phyloP scores from a whole-genome alignment of 2,888 invertebrate species.

The Pyrrhosoma nymphula region DNA sequence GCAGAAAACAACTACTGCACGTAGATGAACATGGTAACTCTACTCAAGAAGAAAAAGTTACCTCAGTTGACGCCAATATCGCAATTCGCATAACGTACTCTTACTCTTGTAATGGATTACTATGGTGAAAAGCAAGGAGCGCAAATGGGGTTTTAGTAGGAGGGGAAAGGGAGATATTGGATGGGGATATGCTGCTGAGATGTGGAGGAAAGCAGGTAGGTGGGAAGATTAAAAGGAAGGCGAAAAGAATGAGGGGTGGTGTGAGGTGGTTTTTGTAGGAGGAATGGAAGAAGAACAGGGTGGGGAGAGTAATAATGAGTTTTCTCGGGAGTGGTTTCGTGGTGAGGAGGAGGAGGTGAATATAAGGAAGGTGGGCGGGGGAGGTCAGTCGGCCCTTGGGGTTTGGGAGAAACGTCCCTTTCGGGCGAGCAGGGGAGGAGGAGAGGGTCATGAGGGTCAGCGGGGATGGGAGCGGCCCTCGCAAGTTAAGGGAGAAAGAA shows the following conservation, averaged over 20 bases:
- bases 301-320: slow-evolving; percentile 38
- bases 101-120: too few relatives aligned
- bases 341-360: not conserved
- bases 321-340: slow-evolving; percentile 30
- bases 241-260: slow-evolving; percentile 10
- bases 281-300: slow-evolving; percentile 1
- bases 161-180: not conserved
- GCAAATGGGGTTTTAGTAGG: too few relatives aligned
- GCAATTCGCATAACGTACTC: too few relatives aligned
- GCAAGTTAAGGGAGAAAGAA: not conserved
- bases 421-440: not conserved
- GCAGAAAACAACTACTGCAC: too few relatives aligned
- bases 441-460: not conserved
- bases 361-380: not conserved
- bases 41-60: too few relatives aligned
- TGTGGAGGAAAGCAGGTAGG: not conserved
- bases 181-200: not conserved
- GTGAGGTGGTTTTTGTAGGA: not conserved
- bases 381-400: slow-evolving; percentile 35
- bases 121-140: too few relatives aligned
- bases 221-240: slow-evolving; percentile 33
- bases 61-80: too few relatives aligned
- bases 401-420: too few relatives aligned
- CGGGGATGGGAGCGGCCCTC: slow-evolving; percentile 12
- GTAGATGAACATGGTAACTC: too few relatives aligned